phyloP scores from a whole-genome alignment of 2,113 vertebrate species.

The Clarias batrachus region DNA sequence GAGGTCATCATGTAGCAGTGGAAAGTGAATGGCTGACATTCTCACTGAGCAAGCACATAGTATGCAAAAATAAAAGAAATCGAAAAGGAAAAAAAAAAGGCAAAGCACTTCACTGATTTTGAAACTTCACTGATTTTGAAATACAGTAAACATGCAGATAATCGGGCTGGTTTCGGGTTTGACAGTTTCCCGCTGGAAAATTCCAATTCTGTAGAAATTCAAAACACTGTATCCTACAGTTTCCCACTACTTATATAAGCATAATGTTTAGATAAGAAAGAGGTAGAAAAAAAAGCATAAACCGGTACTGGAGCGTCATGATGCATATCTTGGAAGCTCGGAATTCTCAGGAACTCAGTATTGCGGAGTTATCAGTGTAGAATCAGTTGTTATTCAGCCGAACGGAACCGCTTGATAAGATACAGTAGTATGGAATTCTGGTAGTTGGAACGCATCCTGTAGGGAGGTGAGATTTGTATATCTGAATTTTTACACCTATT shows the following conservation, averaged over 20 bases:
- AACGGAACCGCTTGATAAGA: neutral
- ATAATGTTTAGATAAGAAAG: neutral
- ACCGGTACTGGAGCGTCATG: too few species aligned
- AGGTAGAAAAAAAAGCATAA: neutral
- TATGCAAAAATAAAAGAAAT: neutral
- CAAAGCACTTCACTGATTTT: neutral
- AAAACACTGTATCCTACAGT: neutral
- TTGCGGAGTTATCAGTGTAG: neutral
- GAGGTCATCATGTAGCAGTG: conserved; percentile 25
- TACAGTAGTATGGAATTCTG: neutral
- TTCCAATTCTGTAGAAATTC: neutral
- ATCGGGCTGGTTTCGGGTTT: neutral
- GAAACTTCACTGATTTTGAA: neutral
- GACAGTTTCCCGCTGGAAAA: neutral
- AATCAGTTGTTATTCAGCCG: neutral
- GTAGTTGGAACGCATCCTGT: neutral
- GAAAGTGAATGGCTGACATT: conserved; percentile 17
- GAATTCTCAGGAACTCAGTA: neutral
- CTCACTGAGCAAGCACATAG: conserved; percentile 21
- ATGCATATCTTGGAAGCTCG: neutral
- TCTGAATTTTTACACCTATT: neutral
- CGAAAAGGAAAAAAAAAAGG: neutral
- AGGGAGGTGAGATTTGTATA: neutral
- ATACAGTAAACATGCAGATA: neutral
- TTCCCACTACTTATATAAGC: neutral